Base-by-base conservation (phyloP, 2,888 invertebrate genomes). In the Drosophila monieri region DNA sequence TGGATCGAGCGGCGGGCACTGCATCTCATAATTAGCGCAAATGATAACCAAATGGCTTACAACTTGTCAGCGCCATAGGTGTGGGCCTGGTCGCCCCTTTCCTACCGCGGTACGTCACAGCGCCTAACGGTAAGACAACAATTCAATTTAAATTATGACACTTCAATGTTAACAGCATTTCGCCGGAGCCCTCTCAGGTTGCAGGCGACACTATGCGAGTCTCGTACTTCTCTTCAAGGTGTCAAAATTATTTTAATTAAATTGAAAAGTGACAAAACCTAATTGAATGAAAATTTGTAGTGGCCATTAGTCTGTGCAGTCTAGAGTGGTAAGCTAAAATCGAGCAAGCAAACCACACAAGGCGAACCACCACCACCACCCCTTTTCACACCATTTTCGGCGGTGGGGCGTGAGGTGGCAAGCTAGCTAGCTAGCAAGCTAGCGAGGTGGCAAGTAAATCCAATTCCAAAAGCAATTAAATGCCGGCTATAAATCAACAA, bases 381-480 rank as follows among this genome's bases (percentile, higher is more conserved):
- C 32, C 32, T 37, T 62, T 51, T 62, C 12, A 25, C 49, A 43
- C 27, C 27, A 30, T 21, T 58, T 37, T 58, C 15, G 25, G 39
- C 8, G 53, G 52, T 12, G 44, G 27, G 43, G 18, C 53, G 18
- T 23, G 32, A 35, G 15, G 30, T 14, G 41, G 6, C 47, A 18
- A 9, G 21, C 10, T 18, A 1, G 21, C 23, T 4, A 23, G 4
- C 4, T 4, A 1, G 21, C 21, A 0, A 23, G 2, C 21, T 4
- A 37, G 51, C 59, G 3, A 56, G 30, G 30, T 25, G 56, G 48
- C 59, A 46, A 48, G 83, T 70, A 78, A 84, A 89, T 75, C 74
- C 81, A 84, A 85, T 84, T 89, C 80, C 77, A 77, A 89, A 88
- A 85, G 84, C 84, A 88, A 89, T 88, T 89, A 89, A 89, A 77